Conservation (phyloP, 2,888 invertebrate species). For the Eurytoma adleriae region DNA sequence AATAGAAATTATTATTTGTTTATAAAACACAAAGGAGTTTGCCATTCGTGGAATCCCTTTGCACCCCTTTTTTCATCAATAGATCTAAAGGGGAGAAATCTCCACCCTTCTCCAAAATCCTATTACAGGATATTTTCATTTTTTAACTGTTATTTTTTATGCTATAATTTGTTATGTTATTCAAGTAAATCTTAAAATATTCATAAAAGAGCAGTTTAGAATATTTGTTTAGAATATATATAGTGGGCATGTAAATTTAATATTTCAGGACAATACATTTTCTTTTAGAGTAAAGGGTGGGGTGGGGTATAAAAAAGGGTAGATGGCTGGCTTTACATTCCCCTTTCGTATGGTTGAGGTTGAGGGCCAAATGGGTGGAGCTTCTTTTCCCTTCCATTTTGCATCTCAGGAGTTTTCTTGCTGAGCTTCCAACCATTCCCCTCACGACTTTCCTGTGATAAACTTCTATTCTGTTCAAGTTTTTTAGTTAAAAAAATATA, state of each 20-base stretch:
- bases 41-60: neutral
- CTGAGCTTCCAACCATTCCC: constrained; percentile 34
- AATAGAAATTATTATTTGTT: neutral
- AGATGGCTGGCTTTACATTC: constrained; percentile 53
- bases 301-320: constrained; percentile 52
- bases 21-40: constrained; percentile 4
- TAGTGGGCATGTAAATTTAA: constrained; percentile 1
- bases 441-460: constrained; percentile 39
- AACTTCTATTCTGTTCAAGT: constrained; percentile 23
- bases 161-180: neutral
- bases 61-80: constrained; percentile 15
- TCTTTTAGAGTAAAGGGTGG: constrained; percentile 19
- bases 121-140: neutral
- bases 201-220: neutral
- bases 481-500: neutral
- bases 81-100: neutral
- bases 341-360: constrained; percentile 58
- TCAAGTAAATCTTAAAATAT: neutral
- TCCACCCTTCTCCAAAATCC: neutral
- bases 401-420: constrained; percentile 64
- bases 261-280: constrained; percentile 34
- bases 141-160: neutral
- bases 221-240: constrained; percentile 3
- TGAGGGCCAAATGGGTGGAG: constrained; percentile 66
- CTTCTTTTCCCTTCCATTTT: constrained; percentile 69